A percentile compares a stretch with the other conserved stretches of the same genome.
These are phyloP conservation scores for Dryoscopus gambensis DNA, from an alignment of 2,113 vertebrate species.

Conservation along the genomic window DNA sequence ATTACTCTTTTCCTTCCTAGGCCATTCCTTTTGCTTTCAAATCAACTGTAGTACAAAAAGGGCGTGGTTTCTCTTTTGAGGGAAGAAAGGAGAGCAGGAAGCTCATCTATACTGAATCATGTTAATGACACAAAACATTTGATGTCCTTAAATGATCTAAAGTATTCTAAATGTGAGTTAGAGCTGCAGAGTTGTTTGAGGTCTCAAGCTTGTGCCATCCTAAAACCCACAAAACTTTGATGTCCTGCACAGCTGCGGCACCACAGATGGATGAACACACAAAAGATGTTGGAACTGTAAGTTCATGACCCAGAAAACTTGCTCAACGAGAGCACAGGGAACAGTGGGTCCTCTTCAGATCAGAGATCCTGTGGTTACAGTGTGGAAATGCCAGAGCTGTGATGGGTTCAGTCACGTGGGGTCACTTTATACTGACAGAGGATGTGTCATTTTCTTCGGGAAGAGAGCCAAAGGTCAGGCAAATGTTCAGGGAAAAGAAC, in stretches of 20 bases:
- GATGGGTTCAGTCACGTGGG: neutral
- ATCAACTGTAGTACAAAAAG: neutral
- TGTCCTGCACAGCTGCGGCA: neutral
- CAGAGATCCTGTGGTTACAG: neutral
- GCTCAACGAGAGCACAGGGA: neutral
- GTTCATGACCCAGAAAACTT: neutral
- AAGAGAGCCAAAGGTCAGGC: neutral
- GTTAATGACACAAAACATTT: neutral
- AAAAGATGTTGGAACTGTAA: neutral
- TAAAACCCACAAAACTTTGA: neutral
- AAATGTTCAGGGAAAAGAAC: neutral
- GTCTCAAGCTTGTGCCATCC: neutral
- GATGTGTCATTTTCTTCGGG: neutral
- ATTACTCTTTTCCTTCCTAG: neutral
- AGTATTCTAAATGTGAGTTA: neutral
- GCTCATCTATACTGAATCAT: neutral
- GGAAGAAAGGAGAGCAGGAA: neutral
- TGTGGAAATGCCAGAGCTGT: neutral
- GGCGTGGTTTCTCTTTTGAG: neutral
- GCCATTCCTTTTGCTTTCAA: neutral
- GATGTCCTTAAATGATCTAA: slow-evolving; percentile 5
- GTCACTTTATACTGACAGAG: accelerated
- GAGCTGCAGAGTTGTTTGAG: neutral
- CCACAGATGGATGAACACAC: neutral
- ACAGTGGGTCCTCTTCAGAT: neutral